phyloP scores from a whole-genome alignment of 2,888 invertebrate species.

The Drosophila histrio region DNA sequence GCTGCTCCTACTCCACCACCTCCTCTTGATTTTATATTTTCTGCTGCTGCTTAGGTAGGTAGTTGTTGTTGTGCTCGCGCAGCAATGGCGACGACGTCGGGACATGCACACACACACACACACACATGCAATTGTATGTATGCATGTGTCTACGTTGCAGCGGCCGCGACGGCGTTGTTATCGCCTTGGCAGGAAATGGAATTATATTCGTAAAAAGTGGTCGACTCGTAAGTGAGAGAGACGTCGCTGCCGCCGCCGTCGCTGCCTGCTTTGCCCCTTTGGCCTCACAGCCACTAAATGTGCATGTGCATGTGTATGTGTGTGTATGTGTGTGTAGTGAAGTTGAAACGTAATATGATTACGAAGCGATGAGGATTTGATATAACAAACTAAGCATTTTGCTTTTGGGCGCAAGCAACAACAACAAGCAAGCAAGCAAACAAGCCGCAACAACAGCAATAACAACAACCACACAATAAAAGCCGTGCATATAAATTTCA shows the following conservation, averaged over 20 bases:
- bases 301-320: conserved; percentile 9
- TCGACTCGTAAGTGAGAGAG: conserved; percentile 38
- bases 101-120: conserved; percentile 44
- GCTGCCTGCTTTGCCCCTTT: conserved; percentile 21
- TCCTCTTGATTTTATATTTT: background rate
- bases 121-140: conserved; percentile 14
- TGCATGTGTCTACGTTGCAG: conserved; percentile 40
- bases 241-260: conserved; percentile 2
- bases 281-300: conserved; percentile 16
- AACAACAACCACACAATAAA: conserved; percentile 17
- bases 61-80: conserved; percentile 13
- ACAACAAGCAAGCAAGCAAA: conserved; percentile 35
- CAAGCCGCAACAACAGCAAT: conserved; percentile 14
- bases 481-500: conserved; percentile 58
- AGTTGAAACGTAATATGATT: conserved; percentile 63
- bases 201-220: conserved; percentile 79
- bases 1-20: conserved; percentile 4
- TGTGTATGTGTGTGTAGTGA: conserved; percentile 13
- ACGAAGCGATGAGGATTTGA: conserved; percentile 66
- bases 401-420: conserved; percentile 47
- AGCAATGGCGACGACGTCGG: conserved; percentile 64
- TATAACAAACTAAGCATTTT: conserved; percentile 72
- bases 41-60: conserved; percentile 38
- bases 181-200: conserved; percentile 82
- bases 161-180: conserved; percentile 63